Base-by-base conservation (phyloP, 2,113 vertebrate species). In the Pygathrix nemaeus region DNA sequence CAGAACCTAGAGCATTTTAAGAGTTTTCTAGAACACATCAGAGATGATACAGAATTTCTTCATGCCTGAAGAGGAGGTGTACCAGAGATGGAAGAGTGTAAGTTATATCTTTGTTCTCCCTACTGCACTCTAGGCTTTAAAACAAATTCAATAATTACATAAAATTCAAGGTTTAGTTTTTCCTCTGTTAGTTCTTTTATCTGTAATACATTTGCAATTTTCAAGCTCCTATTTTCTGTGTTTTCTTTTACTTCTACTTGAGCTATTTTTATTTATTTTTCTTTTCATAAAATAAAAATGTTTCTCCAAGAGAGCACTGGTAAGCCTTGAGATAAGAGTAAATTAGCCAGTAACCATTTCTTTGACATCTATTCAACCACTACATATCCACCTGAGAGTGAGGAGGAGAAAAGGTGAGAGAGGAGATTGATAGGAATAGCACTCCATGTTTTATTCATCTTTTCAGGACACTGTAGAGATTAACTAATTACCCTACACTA, bases 261-360 rank as follows among this genome's bases (percentile, higher is more conserved):
- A 76, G 82, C 95, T 94, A 68, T 43, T 88, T 95, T 94, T 92
- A 59, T 76, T 96, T 85, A 38, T 91, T 82, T 81, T 82, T 50
- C 20, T 72, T 78, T 94, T 70, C 40, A 81, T n/a, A 89, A 90
- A 93, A 73, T 68, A 78, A 92, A 93, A 86, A 59, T 35, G 8
- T 72, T 14, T 48, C 70, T 66, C 66, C 35, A 95, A 72, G 12
- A 93, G 18, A 92, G 32, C n/a, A 40, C 55, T 66, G 45, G 45
- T 45, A 96, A 88, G 20, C 3, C 68, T 50, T 43, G 30, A 90
- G 61, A 43, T 1, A 40, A 40, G 21, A 93, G 61, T 57, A 72
- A 27, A 72, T 96, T 64, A 40, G 27, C 70, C 76, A 81, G 30
- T 35, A 45, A 81, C 59, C 21, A 78, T 43, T 92, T 86, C 81